Base-by-base conservation (phyloP, 2,888 invertebrate species). In the Tenthredo livida region DNA sequence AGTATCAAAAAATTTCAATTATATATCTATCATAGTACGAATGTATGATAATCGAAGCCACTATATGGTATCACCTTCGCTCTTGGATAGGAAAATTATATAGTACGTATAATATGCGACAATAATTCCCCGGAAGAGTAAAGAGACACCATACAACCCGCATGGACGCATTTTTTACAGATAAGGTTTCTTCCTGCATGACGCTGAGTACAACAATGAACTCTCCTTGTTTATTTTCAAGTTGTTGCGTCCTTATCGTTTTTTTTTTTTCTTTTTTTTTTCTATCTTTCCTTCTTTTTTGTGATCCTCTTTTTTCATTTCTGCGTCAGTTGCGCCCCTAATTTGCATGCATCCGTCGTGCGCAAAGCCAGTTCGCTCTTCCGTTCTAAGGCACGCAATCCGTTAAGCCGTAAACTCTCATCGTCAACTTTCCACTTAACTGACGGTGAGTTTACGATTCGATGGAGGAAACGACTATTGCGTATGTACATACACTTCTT, bases 261-360 rank as follows among this genome's bases (percentile, higher is more conserved):
- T 17, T 67, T 33, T 25, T 67, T 33, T 33, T 12, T 29, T 67
- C 6, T 33, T 17, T 15, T 67, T 15, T 67, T 21, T 10, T 33
- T 65, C 15, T 33, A 0, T n/a, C n/a, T 25, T 67, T 33, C 17
- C 4, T 29, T 67, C 6, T 33, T 17, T 15, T 67, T 15, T 67
- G n/a, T n/a, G n/a, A 37, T 37, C 25, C 15, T 33, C 2, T 10
- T 7, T n/a, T 73, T 73, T 73, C 6, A 67, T 43, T 43, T 73
- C 43, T 73, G 29, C 29, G 40, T 21, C 72, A 73, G 40, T 43
- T 17, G 72, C 54, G 77, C 33, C 54, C 77, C 77, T 77, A 54
- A 77, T 77, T 77, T 77, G 77, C 77, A 77, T 77, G 77, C 77
- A 77, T 54, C 50, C 54, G 47, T 9, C 77, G 54, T 54, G 77